Evolutionary conservation across 1,140 invertebrate species (phyloP), one percentile per base, ranked within the genome.

Genomic region (Plutomurus gul): DNA sequence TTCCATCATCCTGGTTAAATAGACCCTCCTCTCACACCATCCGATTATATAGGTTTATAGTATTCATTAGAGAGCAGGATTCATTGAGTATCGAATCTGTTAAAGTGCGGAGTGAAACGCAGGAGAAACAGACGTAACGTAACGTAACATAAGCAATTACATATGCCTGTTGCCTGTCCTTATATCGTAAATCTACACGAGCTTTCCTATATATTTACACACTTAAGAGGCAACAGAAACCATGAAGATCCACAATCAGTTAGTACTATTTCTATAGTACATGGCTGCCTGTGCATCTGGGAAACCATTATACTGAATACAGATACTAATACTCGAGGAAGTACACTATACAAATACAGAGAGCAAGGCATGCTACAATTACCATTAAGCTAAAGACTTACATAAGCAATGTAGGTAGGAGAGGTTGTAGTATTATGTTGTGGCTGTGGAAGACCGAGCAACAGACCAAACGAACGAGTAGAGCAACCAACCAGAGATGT

Each of bases 371-470:
- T 51, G 13, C 20, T 51, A 22, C 8, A 18, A 51, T 51, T 18
- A 51, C 47, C 47, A 51, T 51, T 51, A 51, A 51, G 18, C 47
- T 16, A 49, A n/a, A n/a, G n/a, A n/a, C n/a, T n/a, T n/a, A n/a
- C n/a, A n/a, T n/a, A n/a, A n/a, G n/a, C n/a, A n/a, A n/a, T n/a
- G n/a, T n/a, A n/a, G n/a, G n/a, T 51, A 33, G 56, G 13, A 36
- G 51, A 60, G 56, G 56, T 65, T 65, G 56, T 65, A 30, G 56
- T n/a, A n/a, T n/a, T n/a, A n/a, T n/a, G n/a, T 30, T n/a, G 56
- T 65, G n/a, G 51, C 8, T 56, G 51, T 56, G 51, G 51, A 56
- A 27, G 27, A 56, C 46, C 46, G 46, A 49, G 11, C 16, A n/a
- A n/a, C n/a, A 49, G 46, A 49, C 46, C 46, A 18, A n/a, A 49